These are phyloP conservation scores for Drosophila nannoptera DNA, from an alignment of 1,140 invertebrate genomes.

Conservation along the genomic window DNA sequence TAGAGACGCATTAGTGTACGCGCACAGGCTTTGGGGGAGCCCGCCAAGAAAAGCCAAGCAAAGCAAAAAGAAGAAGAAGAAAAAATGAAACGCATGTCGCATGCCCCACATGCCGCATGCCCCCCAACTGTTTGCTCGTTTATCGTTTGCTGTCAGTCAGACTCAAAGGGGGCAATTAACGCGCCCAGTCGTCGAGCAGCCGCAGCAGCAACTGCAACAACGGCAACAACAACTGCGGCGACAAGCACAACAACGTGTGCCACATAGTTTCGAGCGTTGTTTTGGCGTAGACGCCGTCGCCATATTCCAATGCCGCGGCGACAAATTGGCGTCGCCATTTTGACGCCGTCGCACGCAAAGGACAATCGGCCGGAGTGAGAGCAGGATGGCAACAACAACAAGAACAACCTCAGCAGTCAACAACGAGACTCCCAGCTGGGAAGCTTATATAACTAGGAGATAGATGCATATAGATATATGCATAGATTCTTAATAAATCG, in stretches of 20 bases:
- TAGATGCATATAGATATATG: too few relatives aligned
- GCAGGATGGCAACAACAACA: constrained; percentile 1
- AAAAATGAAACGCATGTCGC: neutral
- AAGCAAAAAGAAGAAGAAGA: neutral
- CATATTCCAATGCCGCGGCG: constrained; percentile 60
- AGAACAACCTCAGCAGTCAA: constrained; percentile 19
- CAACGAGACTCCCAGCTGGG: too few relatives aligned
- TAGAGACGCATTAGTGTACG: constrained; percentile 43
- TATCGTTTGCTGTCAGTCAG: constrained; percentile 75
- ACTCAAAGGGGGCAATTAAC: constrained; percentile 76
- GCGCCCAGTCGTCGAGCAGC: constrained; percentile 47
- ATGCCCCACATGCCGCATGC: constrained; percentile 17
- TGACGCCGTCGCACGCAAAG: constrained; percentile 61
- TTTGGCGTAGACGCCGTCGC: constrained; percentile 44
- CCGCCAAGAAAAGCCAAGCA: neutral
- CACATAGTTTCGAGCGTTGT: constrained; percentile 33
- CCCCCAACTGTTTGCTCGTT: constrained; percentile 71
- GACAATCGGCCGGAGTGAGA: constrained; percentile 34
- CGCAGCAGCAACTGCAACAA: constrained; percentile 15
- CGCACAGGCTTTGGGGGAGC: constrained; percentile 12
- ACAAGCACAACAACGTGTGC: constrained; percentile 5
- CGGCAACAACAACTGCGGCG: constrained; percentile 19
- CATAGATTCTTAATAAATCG: too few relatives aligned
- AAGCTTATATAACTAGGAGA: too few relatives aligned
- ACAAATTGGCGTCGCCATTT: constrained; percentile 77